A percentile compares a stretch with the other conserved stretches of the same genome.
phyloP scores from a whole-genome alignment of 2,888 invertebrate species.

The Drosophila fungiperda region DNA sequence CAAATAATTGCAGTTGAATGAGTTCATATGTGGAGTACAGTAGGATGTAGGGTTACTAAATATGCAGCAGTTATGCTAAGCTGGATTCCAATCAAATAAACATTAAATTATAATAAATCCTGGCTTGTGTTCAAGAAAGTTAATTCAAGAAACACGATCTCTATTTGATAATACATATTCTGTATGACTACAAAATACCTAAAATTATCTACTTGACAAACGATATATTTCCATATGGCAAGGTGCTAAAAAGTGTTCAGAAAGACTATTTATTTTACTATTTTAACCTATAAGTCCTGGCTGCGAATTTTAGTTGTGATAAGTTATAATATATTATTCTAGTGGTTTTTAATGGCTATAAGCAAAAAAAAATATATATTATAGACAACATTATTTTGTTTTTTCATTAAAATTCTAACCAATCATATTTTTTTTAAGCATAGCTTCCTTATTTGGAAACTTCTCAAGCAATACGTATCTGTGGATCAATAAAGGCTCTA shows the following conservation, averaged over 20 bases:
- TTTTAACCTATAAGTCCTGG: not conserved
- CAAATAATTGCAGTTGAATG: not conserved
- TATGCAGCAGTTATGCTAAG: not conserved
- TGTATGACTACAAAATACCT: not conserved
- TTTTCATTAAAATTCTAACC: fast-evolving
- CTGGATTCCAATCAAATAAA: not conserved
- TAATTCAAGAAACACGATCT: not conserved
- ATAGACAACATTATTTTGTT: not conserved
- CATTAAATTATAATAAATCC: not conserved
- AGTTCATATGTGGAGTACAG: not conserved
- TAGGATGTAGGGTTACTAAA: not conserved
- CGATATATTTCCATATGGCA: not conserved
- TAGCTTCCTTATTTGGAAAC: not conserved
- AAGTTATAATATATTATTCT: not conserved
- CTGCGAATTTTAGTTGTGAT: not conserved
- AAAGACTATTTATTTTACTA: no score
- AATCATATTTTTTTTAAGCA: not conserved
- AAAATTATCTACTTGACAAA: not conserved
- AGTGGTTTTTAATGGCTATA: not conserved
- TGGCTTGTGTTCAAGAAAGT: not conserved
- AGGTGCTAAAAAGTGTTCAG: not conserved
- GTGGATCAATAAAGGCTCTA: no score
- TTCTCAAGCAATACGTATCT: not conserved
- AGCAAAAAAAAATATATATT: not conserved
- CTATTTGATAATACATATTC: not conserved